Evolutionary conservation across 2,888 invertebrate genomes (phyloP), one percentile per base, ranked within the genome.

Genomic region (Erpobdella octoculata): DNA sequence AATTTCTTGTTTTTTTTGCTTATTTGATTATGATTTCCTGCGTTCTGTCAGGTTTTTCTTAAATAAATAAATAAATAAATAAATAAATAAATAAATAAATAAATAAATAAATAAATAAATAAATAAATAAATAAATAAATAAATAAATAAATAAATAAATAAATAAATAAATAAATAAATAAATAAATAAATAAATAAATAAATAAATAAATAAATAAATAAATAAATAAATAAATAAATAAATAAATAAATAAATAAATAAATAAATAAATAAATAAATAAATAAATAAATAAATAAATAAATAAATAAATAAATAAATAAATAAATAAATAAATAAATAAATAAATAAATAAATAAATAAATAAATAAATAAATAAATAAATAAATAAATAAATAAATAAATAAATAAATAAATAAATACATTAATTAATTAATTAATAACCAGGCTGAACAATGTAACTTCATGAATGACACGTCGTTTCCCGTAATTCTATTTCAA

Each of bases 221-320:
- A 65, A 65, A 21, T 35, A 37, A 36, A 37, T 33, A 12, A 35
- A 33, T 36, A 28, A 65, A n/a, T 36, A 65, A n/a, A 36, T 36
- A 5, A 5, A 65, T 18, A 65, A 35, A n/a, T 36, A 65, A n/a
- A 31, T 28, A 9, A 62, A 62, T 28, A 9, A 31, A 6, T 8
- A 31, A 12, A 62, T 28, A 9, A 62, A 62, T 31, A 65, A 65
- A 2, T 33, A 58, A 12, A n/a, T 21, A 12, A 12, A 58, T n/a
- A 58, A 58, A 9, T 21, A n/a, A 9, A 58, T 21, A 9, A 58
- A 58, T 12, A n/a, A 58, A 12, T 15, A 41, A 41, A n/a, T 41
- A 64, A 31, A 12, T 64, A 64, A 64, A 33, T 25, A 64, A 64
- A 15, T 64, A n/a, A n/a, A n/a, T n/a, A n/a, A n/a, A n/a, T n/a